Conservation (phyloP, 1,140 invertebrate species). For the Holcopasites calliopsidis region DNA sequence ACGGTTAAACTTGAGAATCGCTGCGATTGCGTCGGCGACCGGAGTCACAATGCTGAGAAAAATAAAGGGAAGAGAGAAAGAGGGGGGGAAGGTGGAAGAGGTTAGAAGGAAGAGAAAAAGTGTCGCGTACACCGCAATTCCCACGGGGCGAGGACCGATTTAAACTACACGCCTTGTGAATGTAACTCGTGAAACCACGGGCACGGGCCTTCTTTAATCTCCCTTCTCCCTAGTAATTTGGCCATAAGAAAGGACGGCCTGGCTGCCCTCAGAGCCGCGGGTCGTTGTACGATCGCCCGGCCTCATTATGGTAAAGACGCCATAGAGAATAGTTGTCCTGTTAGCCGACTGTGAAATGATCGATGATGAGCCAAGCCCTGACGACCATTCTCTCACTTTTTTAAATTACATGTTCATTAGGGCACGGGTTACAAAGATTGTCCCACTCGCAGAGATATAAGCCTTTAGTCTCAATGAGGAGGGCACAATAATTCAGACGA, state of each 20-base stretch:
- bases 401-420: not conserved
- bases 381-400: not conserved
- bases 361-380: slow-evolving; percentile 14
- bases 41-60: slow-evolving; percentile 43
- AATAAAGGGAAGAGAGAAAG: slow-evolving; percentile 22
- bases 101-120: slow-evolving; percentile 50
- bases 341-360: slow-evolving; percentile 29
- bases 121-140: slow-evolving; percentile 51
- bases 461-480: no score
- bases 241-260: slow-evolving; percentile 31
- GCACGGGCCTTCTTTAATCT: slow-evolving; percentile 32
- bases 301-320: slow-evolving; percentile 38
- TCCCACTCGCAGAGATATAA: no score
- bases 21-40: slow-evolving; percentile 44
- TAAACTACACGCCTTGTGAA: slow-evolving; percentile 38
- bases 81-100: slow-evolving; percentile 40
- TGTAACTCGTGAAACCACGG: slow-evolving; percentile 35
- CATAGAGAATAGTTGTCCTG: slow-evolving; percentile 38
- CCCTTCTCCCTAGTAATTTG: slow-evolving; percentile 36
- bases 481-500: no score
- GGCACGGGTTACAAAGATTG: not conserved
- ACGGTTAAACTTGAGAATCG: slow-evolving; percentile 40
- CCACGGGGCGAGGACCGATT: slow-evolving; percentile 42
- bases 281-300: slow-evolving; percentile 35
- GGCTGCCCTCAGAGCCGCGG: slow-evolving; percentile 21